A percentile compares a stretch with the other conserved stretches of the same genome.
Evolutionary conservation across 1,140 invertebrate species (phyloP).

Genomic region (Drosophila watanabei): DNA sequence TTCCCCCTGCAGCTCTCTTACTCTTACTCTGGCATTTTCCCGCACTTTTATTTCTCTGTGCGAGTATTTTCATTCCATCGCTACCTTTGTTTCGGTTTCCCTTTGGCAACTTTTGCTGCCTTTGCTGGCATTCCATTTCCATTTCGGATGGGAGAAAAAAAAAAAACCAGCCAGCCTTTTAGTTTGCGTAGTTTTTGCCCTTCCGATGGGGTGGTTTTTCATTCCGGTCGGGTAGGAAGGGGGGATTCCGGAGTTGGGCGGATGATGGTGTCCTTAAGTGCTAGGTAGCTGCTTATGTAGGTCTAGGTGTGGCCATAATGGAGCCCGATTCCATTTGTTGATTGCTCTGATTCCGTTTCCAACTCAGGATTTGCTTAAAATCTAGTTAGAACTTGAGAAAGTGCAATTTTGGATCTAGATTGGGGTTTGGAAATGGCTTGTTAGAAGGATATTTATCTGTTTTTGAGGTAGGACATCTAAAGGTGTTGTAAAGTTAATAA

Average conservation of each 20-base stretch:
- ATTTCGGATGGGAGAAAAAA: conserved; percentile 32
- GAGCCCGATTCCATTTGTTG: conserved; percentile 38
- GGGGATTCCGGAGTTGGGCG: neutral
- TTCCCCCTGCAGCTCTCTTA: neutral
- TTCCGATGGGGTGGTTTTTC: conserved; percentile 36
- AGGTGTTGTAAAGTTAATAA: neutral
- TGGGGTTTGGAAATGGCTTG: neutral
- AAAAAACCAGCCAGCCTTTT: conserved; percentile 54
- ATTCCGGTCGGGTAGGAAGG: neutral
- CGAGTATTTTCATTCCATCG: conserved; percentile 48
- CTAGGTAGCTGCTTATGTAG: conserved; percentile 49
- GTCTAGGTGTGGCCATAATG: conserved; percentile 65
- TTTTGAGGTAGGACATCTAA: neutral
- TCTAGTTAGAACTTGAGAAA: no score
- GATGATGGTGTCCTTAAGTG: conserved; percentile 29
- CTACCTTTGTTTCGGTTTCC: conserved; percentile 59
- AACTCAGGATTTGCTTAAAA: conserved; percentile 6
- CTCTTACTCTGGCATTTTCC: conserved; percentile 24
- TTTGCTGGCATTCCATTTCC: conserved; percentile 62
- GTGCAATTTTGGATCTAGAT: neutral
- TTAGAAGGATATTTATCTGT: neutral
- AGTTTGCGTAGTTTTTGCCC: conserved; percentile 57
- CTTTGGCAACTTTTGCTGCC: conserved; percentile 65
- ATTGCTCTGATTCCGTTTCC: conserved; percentile 33
- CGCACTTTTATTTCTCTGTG: conserved; percentile 36